Conservation (phyloP, 2,113 vertebrate species). For the Thamnophis sirtalis region DNA sequence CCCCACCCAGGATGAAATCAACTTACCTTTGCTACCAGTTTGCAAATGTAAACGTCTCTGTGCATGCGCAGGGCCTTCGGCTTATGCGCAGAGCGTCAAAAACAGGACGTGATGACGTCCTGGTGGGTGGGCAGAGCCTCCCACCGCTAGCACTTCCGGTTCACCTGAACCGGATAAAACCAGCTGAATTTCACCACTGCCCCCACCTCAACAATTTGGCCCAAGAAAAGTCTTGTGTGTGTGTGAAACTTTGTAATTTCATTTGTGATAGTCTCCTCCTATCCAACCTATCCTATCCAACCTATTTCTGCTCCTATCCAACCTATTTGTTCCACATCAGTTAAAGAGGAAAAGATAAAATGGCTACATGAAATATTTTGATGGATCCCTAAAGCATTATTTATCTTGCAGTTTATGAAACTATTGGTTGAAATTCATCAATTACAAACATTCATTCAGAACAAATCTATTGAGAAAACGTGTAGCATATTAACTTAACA, state of each 20-base stretch:
- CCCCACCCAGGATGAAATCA: too few species aligned
- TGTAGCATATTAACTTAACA: not conserved
- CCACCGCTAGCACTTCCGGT: too few species aligned
- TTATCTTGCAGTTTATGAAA: not conserved
- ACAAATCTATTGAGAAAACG: not conserved
- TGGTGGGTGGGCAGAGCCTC: too few species aligned
- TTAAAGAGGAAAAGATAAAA: not conserved
- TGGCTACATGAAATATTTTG: not conserved
- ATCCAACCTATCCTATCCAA: not conserved
- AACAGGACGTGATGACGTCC: too few species aligned
- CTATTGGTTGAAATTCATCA: not conserved
- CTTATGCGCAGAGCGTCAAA: too few species aligned
- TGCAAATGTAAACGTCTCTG: too few species aligned
- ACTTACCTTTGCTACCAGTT: too few species aligned
- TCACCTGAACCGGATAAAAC: too few species aligned
- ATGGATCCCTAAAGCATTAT: not conserved
- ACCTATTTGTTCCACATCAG: not conserved
- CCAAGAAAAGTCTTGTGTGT: not conserved
- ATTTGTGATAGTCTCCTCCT: not conserved
- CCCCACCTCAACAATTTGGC: not conserved
- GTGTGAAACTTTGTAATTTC: not conserved
- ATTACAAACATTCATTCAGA: not conserved
- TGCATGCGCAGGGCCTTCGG: too few species aligned
- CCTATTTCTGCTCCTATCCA: not conserved
- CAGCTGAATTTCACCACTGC: too few species aligned